Percentiles rank a stretch among this genome's conserved stretches.
Evolutionary conservation across 2,797 vertebrate genomes (phyloP).

Genomic region (Ctenochaetus hawaiiensis): DNA sequence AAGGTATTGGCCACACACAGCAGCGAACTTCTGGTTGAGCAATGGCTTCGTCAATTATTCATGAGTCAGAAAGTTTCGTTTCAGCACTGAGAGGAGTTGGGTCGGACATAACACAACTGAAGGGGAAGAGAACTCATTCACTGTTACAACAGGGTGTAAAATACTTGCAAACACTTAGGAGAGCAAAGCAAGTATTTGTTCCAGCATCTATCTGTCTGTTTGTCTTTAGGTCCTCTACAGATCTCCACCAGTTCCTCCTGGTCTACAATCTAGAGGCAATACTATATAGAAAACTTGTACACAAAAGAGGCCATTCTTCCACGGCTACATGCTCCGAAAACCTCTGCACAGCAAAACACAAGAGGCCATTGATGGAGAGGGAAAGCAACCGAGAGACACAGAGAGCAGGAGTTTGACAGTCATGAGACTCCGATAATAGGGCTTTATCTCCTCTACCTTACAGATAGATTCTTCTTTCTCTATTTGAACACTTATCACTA

Average conservation of each 20-base stretch:
- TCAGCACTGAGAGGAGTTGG: background rate
- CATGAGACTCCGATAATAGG: slow-evolving; percentile 53
- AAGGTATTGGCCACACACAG: slow-evolving; percentile 13
- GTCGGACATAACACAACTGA: slow-evolving; percentile 2
- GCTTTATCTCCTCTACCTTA: slow-evolving; percentile 42
- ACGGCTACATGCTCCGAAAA: slow-evolving; percentile 60
- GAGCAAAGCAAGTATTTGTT: slow-evolving; percentile 2
- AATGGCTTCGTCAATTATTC: slow-evolving; percentile 59
- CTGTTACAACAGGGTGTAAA: slow-evolving; percentile 5
- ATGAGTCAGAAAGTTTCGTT: slow-evolving; percentile 39
- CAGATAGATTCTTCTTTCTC: slow-evolving; percentile 2
- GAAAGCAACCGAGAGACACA: slow-evolving; percentile 25
- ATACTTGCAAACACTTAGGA: slow-evolving; percentile 17
- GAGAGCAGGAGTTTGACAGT: slow-evolving; percentile 47
- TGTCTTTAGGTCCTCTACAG: background rate
- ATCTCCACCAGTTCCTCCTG: background rate
- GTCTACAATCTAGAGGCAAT: slow-evolving; percentile 14
- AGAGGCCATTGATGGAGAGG: slow-evolving; percentile 62
- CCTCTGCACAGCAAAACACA: slow-evolving; percentile 66
- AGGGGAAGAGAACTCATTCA: slow-evolving; percentile 24
- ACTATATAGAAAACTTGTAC: slow-evolving; percentile 33
- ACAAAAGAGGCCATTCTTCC: slow-evolving; percentile 74
- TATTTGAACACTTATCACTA: background rate
- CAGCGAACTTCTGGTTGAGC: slow-evolving; percentile 25
- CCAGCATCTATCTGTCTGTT: background rate